Evolutionary conservation across 2,113 vertebrate genomes (phyloP).

Genomic region (Percina caprodes): DNA sequence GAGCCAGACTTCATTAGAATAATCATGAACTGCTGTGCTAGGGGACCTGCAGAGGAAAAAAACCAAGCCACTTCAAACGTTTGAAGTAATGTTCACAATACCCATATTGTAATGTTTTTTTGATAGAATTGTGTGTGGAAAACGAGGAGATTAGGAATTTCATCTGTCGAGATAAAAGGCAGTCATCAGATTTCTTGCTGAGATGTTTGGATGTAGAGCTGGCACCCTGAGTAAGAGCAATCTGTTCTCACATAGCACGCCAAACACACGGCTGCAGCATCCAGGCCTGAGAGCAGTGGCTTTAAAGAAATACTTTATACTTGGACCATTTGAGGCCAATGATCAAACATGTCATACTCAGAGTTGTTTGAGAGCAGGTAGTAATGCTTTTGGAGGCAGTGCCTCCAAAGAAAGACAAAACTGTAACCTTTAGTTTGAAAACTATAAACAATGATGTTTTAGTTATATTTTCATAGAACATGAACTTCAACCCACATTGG

Average conservation of each 20-base stretch:
- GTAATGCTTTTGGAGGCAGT: conserved; percentile 21
- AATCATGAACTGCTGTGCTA: conserved; percentile 63
- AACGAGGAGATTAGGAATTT: conserved; percentile 65
- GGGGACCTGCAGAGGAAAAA: conserved; percentile 52
- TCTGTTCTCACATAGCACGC: conserved; percentile 80
- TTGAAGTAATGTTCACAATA: conserved; percentile 72
- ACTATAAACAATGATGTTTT: conserved; percentile 28
- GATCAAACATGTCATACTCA: conserved; percentile 44
- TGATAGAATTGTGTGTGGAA: conserved; percentile 52
- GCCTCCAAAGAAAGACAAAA: conserved; percentile 12
- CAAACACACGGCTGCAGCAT: conserved; percentile 75
- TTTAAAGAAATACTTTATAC: conserved; percentile 63
- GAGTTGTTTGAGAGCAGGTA: conserved; percentile 41
- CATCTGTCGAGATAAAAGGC: conserved; percentile 59
- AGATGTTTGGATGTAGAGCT: conserved; percentile 80
- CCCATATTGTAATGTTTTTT: conserved; percentile 68
- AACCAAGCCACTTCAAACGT: conserved; percentile 67
- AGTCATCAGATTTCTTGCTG: conserved; percentile 77
- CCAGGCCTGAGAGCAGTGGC: conserved; percentile 56
- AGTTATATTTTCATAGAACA: conserved; percentile 46
- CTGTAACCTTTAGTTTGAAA: conserved; percentile 18
- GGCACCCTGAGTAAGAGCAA: conserved; percentile 80
- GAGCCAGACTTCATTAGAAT: conserved; percentile 63
- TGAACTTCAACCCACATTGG: conserved; percentile 40
- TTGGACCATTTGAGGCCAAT: conserved; percentile 35